Evolutionary conservation across 1,140 invertebrate genomes (phyloP).

Genomic region (Drosophila neocordata): DNA sequence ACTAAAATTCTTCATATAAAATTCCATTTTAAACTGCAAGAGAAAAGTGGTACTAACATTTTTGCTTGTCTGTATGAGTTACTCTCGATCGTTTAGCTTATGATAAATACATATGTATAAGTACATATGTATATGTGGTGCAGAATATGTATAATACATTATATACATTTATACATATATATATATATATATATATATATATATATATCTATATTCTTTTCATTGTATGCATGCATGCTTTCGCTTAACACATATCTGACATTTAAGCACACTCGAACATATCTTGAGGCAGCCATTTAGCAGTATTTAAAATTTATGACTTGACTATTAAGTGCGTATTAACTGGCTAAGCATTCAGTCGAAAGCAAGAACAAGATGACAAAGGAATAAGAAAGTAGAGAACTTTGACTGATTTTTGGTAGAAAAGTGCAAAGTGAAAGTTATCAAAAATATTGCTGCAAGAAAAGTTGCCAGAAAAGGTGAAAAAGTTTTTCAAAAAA

Average conservation of each 20-base stretch:
- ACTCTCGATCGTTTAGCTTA: neutral
- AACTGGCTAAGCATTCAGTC: constrained; percentile 37
- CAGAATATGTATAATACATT: neutral
- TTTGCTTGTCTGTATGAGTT: neutral
- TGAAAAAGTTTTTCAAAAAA: constrained; percentile 53
- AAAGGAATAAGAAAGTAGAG: neutral
- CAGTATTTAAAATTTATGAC: constrained; percentile 81
- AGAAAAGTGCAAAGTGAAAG: constrained; percentile 25
- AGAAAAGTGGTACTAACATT: neutral
- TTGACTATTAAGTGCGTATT: constrained; percentile 80
- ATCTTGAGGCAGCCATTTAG: constrained; percentile 77
- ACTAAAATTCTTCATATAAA: neutral
- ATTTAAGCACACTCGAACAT: constrained; percentile 58
- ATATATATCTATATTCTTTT: constrained; percentile 3
- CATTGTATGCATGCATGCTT: constrained; percentile 56
- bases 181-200: neutral
- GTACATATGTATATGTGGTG: neutral
- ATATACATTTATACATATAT: neutral
- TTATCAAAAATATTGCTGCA: constrained; percentile 37
- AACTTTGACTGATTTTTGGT: neutral
- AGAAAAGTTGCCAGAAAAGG: constrained; percentile 49
- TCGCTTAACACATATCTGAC: constrained; percentile 62
- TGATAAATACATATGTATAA: neutral
- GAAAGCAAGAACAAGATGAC: constrained; percentile 46
- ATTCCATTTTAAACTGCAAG: neutral